A percentile compares a stretch with the other conserved stretches of the same genome.
Evolutionary conservation across 2,888 invertebrate species (phyloP).

Genomic region (Xestia sexstrigata): DNA sequence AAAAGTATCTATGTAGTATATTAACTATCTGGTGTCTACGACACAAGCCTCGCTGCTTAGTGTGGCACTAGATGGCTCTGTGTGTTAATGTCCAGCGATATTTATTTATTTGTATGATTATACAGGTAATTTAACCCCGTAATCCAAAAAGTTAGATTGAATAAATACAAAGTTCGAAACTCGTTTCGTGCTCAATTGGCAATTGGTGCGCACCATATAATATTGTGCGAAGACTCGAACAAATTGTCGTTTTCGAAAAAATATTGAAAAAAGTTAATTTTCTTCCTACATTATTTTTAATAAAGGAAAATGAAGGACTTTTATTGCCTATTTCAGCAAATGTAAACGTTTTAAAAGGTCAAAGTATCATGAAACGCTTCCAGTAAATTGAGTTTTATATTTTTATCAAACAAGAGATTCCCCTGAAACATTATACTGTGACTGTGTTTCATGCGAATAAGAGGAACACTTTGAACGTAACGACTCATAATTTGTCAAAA

Average conservation of each 20-base stretch:
- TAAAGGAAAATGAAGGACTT: not conserved
- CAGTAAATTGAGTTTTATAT: not conserved
- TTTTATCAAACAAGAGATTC: not conserved
- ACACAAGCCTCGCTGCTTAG: too few species aligned
- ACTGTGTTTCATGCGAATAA: not conserved
- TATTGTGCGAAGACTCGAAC: not conserved
- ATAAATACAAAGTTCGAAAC: constrained; percentile 30
- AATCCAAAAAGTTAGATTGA: constrained; percentile 6
- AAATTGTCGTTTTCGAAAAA: not conserved
- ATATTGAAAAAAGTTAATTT: not conserved
- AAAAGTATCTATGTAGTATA: too few species aligned
- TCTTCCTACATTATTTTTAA: not conserved
- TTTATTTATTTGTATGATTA: too few species aligned
- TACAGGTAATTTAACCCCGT: not conserved
- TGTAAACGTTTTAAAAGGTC: not conserved
- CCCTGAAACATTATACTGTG: not conserved
- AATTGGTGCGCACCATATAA: constrained; percentile 6
- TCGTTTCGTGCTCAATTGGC: constrained; percentile 27
- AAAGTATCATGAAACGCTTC: not conserved
- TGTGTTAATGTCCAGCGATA: too few species aligned
- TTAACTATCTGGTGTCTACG: too few species aligned
- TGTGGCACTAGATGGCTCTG: too few species aligned
- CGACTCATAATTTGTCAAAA: constrained; percentile 1
- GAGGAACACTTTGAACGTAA: not conserved
- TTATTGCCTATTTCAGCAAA: not conserved